Evolutionary conservation across 1,140 invertebrate genomes (phyloP), one percentile per base, ranked within the genome.

Genomic region (Papilio helenus): DNA sequence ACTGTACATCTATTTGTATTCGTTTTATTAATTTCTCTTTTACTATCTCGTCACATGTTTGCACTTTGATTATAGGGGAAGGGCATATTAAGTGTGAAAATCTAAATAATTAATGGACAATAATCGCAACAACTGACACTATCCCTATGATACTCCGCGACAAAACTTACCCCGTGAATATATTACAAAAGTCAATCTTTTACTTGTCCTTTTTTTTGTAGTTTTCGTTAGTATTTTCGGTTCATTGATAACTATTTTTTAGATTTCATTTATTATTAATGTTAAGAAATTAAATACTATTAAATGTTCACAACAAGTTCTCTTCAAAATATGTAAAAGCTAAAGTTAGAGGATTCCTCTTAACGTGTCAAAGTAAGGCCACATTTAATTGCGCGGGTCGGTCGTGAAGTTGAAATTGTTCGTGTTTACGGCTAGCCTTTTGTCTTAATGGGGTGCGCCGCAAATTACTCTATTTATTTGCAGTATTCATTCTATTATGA

Each of bases 391-490:
- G 58, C 58, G 58, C n/a, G 51, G 51, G 18, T 7, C 51, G 51
- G 51, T 61, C 58, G 58, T 61, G 58, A 61, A 61, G 58, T 61
- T 26, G 58, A 16, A 61, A 61, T 61, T 61, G 58, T 61, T 61
- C 23, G 23, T 61, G 58, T 61, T 61, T 61, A 61, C 58, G 58
- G 58, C 58, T 61, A 61, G 58, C 58, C 58, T 61, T 61, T 61
- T 61, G 58, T 61, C 58, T 61, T 61, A 61, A 61, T 61, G 58
- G 58, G 58, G 58, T 61, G 26, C 23, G 58, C 58, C 58, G 58
- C 58, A 61, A 61, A 61, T 61, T 10, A 61, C 58, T 61, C 58
- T 61, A 61, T 61, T 61, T 61, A 61, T 61, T 61, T 61, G 58
- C 58, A 61, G 58, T 61, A 61, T 61, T 61, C 26, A 61, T 61